A percentile compares a stretch with the other conserved stretches of the same genome.
Conservation (phyloP, 1,140 invertebrate genomes). For the Sipha flava region DNA sequence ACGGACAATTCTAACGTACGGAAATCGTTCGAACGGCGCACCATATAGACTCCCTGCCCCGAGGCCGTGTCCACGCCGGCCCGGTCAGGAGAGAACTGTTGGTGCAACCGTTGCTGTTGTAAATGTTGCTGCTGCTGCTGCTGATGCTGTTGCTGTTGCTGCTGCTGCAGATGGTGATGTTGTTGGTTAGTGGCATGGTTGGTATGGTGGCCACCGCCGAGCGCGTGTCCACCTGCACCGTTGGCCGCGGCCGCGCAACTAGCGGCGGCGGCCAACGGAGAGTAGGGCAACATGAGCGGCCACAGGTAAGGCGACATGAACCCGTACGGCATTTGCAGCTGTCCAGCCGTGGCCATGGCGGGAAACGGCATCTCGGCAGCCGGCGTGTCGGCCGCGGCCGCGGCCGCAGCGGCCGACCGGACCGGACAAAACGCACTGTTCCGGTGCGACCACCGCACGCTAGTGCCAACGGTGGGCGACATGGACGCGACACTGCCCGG, state of each 20-base stretch:
- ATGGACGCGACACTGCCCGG: background rate
- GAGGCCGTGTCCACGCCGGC: conserved; percentile 40
- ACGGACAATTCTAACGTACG: no score
- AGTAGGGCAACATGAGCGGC: conserved; percentile 38
- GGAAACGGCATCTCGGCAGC: background rate
- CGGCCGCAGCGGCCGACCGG: background rate
- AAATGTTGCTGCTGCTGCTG: conserved; percentile 38
- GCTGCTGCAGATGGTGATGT: conserved; percentile 41
- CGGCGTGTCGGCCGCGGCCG: background rate
- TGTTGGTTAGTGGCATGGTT: conserved; percentile 34
- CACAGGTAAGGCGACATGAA: background rate
- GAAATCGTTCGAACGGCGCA: conserved; percentile 35
- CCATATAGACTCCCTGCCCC: conserved; percentile 42
- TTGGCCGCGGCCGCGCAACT: conserved; percentile 42
- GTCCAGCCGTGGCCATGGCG: background rate
- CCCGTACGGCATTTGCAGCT: background rate
- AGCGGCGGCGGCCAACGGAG: conserved; percentile 44
- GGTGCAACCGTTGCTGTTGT: conserved; percentile 37
- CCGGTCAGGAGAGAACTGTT: conserved; percentile 43
- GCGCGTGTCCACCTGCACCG: conserved; percentile 43
- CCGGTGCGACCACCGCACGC: background rate
- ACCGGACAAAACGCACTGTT: conserved; percentile 5
- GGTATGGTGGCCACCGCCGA: conserved; percentile 38
- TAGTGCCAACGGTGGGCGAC: background rate
- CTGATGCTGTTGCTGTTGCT: conserved; percentile 36